These are phyloP conservation scores for Grapholita molesta DNA, from an alignment of 1,140 invertebrate genomes.

Conservation along the genomic window DNA sequence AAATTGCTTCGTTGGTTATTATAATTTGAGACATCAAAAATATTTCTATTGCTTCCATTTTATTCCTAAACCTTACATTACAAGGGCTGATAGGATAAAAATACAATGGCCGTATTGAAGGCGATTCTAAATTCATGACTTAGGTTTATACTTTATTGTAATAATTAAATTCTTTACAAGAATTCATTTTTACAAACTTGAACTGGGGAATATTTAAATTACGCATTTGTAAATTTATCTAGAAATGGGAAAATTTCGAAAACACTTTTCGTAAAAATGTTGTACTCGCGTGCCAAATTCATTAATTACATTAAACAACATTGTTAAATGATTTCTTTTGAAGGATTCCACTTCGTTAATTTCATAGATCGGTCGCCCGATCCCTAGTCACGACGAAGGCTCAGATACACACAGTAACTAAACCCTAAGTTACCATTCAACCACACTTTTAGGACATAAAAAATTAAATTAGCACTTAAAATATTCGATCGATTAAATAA, in stretches of 20 bases:
- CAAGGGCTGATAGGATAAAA: neutral
- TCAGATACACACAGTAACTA: neutral
- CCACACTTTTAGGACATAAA: neutral
- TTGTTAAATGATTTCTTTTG: neutral
- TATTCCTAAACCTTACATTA: neutral
- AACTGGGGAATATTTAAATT: conserved; percentile 12
- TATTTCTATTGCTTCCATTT: neutral
- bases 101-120: conserved; percentile 4
- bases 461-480: conserved; percentile 12
- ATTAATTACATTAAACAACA: neutral
- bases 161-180: conserved; percentile 11
- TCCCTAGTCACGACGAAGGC: neutral
- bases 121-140: conserved; percentile 1
- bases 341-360: neutral
- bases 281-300: conserved; percentile 14
- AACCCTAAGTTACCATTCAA: neutral
- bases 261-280: conserved; percentile 1
- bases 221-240: conserved; percentile 14
- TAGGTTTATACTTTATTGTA: neutral
- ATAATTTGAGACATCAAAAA: conserved; percentile 12
- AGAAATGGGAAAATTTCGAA: conserved; percentile 5
- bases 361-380: neutral
- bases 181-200: conserved; percentile 5
- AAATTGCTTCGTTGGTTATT: conserved; percentile 10
- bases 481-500: conserved; percentile 20